Conservation (phyloP, 2,797 vertebrate species). For the Myotis findleyi region DNA sequence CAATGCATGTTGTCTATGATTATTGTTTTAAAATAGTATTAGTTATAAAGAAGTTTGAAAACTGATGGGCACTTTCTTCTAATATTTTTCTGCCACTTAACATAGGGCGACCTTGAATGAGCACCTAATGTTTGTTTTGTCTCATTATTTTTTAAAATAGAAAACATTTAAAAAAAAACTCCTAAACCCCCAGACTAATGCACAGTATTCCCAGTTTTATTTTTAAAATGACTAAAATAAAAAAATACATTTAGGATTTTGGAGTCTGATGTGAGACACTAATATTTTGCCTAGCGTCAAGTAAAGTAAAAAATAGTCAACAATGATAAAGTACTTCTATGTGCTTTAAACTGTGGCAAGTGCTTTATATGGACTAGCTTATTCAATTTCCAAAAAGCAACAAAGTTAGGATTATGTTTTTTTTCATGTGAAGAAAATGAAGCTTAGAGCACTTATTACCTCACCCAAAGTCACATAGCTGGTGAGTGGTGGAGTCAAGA, state of each 20-base stretch:
- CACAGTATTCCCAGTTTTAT: background rate
- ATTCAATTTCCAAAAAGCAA: background rate
- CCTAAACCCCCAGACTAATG: background rate
- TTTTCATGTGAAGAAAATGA: background rate
- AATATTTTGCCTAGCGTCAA: background rate
- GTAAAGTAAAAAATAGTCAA: background rate
- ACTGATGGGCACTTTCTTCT: background rate
- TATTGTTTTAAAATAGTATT: background rate
- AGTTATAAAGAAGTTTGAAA: slow-evolving; percentile 22
- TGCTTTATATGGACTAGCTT: background rate
- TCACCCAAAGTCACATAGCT: background rate
- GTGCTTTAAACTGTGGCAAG: background rate
- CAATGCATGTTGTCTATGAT: background rate
- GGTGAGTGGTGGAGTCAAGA: background rate
- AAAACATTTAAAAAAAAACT: background rate
- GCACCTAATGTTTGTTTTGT: background rate
- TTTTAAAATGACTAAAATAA: background rate
- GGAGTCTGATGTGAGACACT: background rate
- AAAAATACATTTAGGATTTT: background rate
- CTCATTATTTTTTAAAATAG: background rate
- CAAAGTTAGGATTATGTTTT: background rate
- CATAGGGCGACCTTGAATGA: background rate
- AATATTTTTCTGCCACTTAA: slow-evolving; percentile 38
- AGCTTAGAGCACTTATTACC: background rate
- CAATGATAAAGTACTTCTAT: background rate